Percentiles rank a stretch among this genome's conserved stretches.
Evolutionary conservation across 2,888 invertebrate species (phyloP).

Genomic region (Andricus curvator): DNA sequence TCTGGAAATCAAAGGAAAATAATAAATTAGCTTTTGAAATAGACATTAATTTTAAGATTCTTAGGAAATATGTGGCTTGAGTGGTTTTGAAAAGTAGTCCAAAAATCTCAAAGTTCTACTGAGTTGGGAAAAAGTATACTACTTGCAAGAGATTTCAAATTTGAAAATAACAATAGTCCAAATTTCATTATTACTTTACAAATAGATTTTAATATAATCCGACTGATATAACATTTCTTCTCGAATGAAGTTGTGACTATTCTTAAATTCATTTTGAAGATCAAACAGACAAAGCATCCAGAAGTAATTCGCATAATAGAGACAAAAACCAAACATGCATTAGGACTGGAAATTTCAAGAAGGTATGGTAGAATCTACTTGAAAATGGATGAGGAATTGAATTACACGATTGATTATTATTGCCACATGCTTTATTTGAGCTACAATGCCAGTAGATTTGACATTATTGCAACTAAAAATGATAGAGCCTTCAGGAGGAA

Average conservation of each 20-base stretch:
- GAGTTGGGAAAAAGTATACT: neutral
- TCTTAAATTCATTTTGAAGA: constrained; percentile 24
- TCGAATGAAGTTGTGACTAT: neutral
- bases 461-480: neutral
- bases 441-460: neutral
- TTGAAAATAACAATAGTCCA: constrained; percentile 25
- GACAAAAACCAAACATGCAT: constrained; percentile 20
- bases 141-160: constrained; percentile 3
- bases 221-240: neutral
- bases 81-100: neutral
- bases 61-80: neutral
- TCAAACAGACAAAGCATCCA: constrained; percentile 7
- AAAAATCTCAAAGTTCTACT: neutral
- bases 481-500: neutral
- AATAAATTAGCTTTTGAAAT: constrained; percentile 9
- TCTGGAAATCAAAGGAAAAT: constrained; percentile 23
- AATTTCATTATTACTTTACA: neutral
- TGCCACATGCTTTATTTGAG: neutral
- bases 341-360: neutral
- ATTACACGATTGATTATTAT: neutral
- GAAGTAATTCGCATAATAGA: constrained; percentile 4
- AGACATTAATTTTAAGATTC: neutral
- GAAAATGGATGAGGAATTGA: neutral
- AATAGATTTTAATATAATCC: neutral
- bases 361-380: neutral